Evolutionary conservation across 1,140 invertebrate genomes (phyloP).

Genomic region (Arion vulgaris): DNA sequence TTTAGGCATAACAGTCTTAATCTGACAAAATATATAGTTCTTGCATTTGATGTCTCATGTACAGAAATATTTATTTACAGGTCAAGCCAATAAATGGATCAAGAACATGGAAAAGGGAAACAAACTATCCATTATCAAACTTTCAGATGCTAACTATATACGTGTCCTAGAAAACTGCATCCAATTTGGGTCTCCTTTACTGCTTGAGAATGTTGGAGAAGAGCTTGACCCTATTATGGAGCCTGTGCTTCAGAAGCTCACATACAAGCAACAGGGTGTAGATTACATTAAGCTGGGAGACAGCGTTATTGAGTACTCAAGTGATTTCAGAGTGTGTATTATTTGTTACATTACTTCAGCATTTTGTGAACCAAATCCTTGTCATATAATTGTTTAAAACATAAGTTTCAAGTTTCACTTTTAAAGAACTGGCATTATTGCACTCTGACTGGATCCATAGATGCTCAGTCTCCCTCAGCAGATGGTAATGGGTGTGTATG

Average conservation of each 20-base stretch:
- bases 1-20: too few relatives aligned
- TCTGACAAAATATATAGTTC: too few relatives aligned
- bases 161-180: slow-evolving; percentile 72
- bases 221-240: slow-evolving; percentile 73
- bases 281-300: slow-evolving; percentile 72
- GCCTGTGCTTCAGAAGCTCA: slow-evolving; percentile 71
- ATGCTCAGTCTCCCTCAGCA: too few relatives aligned
- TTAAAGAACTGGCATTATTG: too few relatives aligned
- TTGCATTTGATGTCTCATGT: too few relatives aligned
- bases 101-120: slow-evolving; percentile 85
- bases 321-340: slow-evolving; percentile 61
- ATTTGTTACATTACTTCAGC: background rate
- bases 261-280: slow-evolving; percentile 72
- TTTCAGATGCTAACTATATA: slow-evolving; percentile 71
- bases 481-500: too few relatives aligned
- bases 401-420: too few relatives aligned
- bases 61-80: slow-evolving; percentile 43
- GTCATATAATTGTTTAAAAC: too few relatives aligned
- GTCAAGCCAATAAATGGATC: slow-evolving; percentile 83
- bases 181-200: slow-evolving; percentile 72
- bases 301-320: slow-evolving; percentile 71
- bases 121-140: slow-evolving; percentile 70
- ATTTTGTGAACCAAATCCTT: too few relatives aligned
- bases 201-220: slow-evolving; percentile 73
- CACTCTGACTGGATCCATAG: too few relatives aligned